phyloP scores from a whole-genome alignment of 2,888 invertebrate genomes.

The Onthophagus sagittarius region DNA sequence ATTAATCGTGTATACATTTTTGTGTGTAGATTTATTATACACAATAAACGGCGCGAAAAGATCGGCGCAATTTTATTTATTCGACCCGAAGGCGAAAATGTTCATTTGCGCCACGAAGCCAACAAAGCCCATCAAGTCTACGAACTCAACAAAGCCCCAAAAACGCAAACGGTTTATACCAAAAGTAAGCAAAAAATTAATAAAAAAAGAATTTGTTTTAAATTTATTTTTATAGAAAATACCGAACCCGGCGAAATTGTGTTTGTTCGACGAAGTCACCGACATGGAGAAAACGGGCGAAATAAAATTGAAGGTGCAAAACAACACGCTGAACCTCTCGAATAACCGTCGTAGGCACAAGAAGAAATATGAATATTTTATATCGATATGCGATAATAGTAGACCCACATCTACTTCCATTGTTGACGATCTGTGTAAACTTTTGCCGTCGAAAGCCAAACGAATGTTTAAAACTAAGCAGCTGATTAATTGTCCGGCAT shows the following conservation, averaged over 20 bases:
- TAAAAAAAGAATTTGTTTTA: background rate
- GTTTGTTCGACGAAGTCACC: constrained; percentile 25
- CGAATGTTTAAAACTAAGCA: background rate
- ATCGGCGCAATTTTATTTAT: constrained; percentile 35
- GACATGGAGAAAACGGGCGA: background rate
- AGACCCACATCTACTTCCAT: background rate
- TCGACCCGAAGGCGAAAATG: constrained; percentile 35
- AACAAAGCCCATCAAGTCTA: constrained; percentile 21
- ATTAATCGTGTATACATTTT: constrained; percentile 15
- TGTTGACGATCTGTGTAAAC: background rate
- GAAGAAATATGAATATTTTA: background rate
- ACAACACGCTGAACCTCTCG: background rate
- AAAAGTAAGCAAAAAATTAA: background rate
- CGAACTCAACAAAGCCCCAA: background rate
- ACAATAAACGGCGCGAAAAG: constrained; percentile 25
- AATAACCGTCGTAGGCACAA: background rate
- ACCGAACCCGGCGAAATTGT: constrained; percentile 31
- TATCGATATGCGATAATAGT: background rate
- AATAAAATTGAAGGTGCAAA: background rate
- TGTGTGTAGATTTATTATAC: constrained; percentile 29
- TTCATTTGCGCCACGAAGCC: constrained; percentile 40
- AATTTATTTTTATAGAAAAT: constrained; percentile 30
- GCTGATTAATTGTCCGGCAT: background rate
- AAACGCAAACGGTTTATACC: background rate
- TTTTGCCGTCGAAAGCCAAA: background rate